phyloP scores from a whole-genome alignment of 2,113 vertebrate species.

The Dromas ardeola region DNA sequence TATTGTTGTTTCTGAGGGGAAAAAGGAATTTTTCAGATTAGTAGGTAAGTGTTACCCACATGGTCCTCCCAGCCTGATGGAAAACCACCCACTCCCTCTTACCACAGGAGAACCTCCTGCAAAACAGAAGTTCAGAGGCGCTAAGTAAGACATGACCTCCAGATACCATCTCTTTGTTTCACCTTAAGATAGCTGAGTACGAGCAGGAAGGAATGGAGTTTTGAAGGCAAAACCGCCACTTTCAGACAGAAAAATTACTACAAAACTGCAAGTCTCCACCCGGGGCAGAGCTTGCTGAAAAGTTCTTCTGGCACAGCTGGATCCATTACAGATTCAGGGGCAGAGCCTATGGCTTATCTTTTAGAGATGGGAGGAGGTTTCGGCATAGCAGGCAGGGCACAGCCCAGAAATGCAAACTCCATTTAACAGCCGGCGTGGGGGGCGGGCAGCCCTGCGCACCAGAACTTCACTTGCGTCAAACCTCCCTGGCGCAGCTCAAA shows the following conservation, averaged over 20 bases:
- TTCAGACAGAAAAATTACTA: not conserved
- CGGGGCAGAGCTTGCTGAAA: not conserved
- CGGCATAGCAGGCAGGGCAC: not conserved
- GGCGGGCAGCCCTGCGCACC: not conserved
- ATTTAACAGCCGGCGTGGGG: not conserved
- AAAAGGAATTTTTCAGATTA: not conserved
- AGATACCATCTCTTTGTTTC: not conserved
- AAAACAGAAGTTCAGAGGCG: not conserved
- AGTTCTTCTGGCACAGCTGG: not conserved
- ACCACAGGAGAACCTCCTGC: not conserved
- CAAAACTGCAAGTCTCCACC: not conserved
- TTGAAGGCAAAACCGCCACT: not conserved
- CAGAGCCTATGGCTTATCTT: not conserved
- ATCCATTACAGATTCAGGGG: not conserved
- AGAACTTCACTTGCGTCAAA: not conserved
- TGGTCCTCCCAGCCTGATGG: not conserved
- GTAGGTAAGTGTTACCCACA: not conserved
- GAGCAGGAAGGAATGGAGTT: not conserved
- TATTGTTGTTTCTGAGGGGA: not conserved
- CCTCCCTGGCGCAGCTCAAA: not conserved
- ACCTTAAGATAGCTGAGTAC: not conserved
- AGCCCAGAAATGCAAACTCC: not conserved
- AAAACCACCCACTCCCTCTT: not conserved
- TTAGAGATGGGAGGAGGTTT: not conserved
- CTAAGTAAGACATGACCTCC: not conserved